A percentile compares a stretch with the other conserved stretches of the same genome.
Evolutionary conservation across 2,113 vertebrate species (phyloP).

Genomic region (Gnathonemus longibarbis): DNA sequence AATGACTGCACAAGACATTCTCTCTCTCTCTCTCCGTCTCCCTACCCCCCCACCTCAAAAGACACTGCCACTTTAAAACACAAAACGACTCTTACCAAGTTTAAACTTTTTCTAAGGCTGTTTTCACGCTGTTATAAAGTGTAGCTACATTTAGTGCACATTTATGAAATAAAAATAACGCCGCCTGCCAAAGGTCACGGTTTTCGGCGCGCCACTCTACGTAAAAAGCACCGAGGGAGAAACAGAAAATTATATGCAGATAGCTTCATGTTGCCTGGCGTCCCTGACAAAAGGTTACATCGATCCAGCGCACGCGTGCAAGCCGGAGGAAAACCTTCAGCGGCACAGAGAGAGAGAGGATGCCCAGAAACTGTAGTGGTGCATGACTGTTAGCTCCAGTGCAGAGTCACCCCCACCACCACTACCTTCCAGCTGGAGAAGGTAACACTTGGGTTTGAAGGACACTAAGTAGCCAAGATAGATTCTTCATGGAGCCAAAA

Average conservation of each 20-base stretch:
- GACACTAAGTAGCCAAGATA: not conserved
- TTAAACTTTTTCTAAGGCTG: not conserved
- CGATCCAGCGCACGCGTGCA: not conserved
- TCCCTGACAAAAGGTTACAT: not conserved
- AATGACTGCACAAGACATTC: slow-evolving; percentile 31
- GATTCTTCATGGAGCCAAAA: not conserved
- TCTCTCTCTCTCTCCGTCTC: slow-evolving; percentile 9
- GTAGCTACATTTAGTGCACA: not conserved
- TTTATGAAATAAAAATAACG: not conserved
- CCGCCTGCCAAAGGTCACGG: not conserved
- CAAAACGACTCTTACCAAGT: not conserved
- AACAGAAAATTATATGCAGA: too few relatives aligned
- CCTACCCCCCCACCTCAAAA: not conserved
- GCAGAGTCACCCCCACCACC: not conserved
- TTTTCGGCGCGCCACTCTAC: not conserved
- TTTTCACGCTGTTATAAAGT: not conserved
- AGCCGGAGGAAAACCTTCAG: not conserved
- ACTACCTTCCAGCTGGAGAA: not conserved
- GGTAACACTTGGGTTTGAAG: not conserved
- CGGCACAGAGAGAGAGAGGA: not conserved
- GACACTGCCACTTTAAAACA: not conserved
- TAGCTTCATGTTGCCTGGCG: not conserved
- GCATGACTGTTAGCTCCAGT: not conserved
- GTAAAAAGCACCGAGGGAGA: not conserved
- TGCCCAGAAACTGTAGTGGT: not conserved